Base-by-base conservation (phyloP, 1,140 invertebrate species). In the Zaprionus capensis region DNA sequence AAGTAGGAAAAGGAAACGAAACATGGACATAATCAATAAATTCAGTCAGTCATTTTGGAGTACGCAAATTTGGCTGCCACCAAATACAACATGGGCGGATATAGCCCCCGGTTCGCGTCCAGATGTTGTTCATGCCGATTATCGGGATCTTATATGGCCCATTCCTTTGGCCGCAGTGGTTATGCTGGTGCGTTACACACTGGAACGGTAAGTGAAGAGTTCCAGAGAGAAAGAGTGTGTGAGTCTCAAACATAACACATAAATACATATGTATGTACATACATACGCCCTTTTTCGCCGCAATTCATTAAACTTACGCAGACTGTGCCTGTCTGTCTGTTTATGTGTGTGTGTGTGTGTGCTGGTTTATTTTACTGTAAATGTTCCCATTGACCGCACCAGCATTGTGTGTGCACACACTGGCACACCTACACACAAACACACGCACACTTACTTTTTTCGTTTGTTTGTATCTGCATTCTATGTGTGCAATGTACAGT, bases 31-130 rank as follows among this genome's bases (percentile, higher is more conserved):
- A 81, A 71, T 92, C 58, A 84, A 80, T 80, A 79, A 77, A 62
- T 63, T 92, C 31, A 80, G 69, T 36, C 93, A 95, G 87, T 94
- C 93, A 78, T 98, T 98, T 94, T 98, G 97, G 97, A 95, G 95
- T 84, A 95, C 96, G 82, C 93, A 95, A 84, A 93, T 98, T 84
- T 98, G 97, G 97, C 94, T 98, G 84, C 97, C 97, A 69, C 97
- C 97, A 72, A 98, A 98, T 93, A 96, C 96, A 69, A 97, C 96
- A 82, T 98, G 98, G 97, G 94, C 94, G n/a, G 96, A 98, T 91
- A 95, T 98, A 53, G 94, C 95, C 80, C 96, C 97, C 24, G 97
- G 95, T 73, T 94, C 96, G 53, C 96, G 95, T 78, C 94, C 96
- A 73, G 94, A 95, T 80, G 95, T 97, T 71, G 94, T 95, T 67